Evolutionary conservation across 2,797 vertebrate species (phyloP), one percentile per base, ranked within the genome.

Genomic region (Melanotaenia parkinsoni): DNA sequence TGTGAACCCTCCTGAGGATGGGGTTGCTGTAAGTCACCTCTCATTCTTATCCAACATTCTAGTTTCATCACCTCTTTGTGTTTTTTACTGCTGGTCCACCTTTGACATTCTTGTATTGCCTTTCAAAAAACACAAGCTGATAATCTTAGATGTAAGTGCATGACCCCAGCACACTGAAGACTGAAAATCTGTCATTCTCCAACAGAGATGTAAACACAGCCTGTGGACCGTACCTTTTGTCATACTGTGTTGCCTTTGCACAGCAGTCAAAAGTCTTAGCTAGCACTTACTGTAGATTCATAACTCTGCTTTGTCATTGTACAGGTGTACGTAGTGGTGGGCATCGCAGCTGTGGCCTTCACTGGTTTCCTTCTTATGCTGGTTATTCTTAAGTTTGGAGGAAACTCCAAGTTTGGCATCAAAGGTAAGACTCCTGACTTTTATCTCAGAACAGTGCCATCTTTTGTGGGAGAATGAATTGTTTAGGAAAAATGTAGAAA

Each of bases 361-460:
- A 96, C 96, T 37, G 97, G 97, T 78, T 95, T 99, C 88, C 94
- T 99, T 67, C 93, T 98, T 79, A 98, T 98, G 95, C 89, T 99
- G 72, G 95, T 98, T 84, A 96, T 99, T 86, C 95, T 99, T 84
- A 99, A 98, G 90, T 97, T 98, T 86, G 97, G 97, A 85, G 97
- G 96, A 74, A 98, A 98, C 80, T 99, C 98, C 65, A 99, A 99
- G 92, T 99, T 99, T 92, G 98, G 98, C 89, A 97, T 99, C 94
- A 99, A 99, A 98, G 98, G 98, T 99, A 98, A 96, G 96, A 89
- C 76, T 71, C 56, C n/a, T 26, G 10, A 47, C 37, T 67, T 69
- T 66, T 37, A 63, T 63, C 35, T 67, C 54, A 35, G 9, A 57
- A 1, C 12, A 22, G 18, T 43, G 30, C 33, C 30, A 45, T 33